These are phyloP conservation scores for Porites cylindrica DNA, from an alignment of 92 coral and sea anemone species.

Conservation along the genomic window DNA sequence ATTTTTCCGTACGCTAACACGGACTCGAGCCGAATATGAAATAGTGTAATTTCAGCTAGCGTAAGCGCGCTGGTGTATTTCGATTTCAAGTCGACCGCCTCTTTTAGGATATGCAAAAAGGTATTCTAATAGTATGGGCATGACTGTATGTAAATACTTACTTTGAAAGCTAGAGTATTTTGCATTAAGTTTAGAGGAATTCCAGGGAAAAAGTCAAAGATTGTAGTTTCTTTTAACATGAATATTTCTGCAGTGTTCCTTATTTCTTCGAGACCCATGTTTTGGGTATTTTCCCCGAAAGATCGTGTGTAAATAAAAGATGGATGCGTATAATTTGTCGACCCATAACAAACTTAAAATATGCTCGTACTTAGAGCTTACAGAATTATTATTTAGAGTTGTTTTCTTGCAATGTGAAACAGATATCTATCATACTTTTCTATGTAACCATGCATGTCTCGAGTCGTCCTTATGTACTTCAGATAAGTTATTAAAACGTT, in stretches of 20 bases:
- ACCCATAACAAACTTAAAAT: constrained; percentile 21
- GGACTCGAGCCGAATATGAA: constrained; percentile 38
- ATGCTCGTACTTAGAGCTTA: constrained; percentile 44
- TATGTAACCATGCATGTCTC: constrained; percentile 63
- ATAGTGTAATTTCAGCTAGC: constrained; percentile 50
- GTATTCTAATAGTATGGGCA: constrained; percentile 58
- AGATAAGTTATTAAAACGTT: constrained; percentile 83
- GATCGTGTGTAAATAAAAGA: constrained; percentile 68
- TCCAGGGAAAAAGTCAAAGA: constrained; percentile 46
- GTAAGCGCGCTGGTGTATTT: constrained; percentile 42
- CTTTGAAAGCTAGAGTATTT: constrained; percentile 42
- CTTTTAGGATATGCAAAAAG: constrained; percentile 52
- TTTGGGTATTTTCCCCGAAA: constrained; percentile 51
- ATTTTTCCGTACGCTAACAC: constrained; percentile 37
- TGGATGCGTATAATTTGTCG: constrained; percentile 43
- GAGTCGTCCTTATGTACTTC: constrained; percentile 58
- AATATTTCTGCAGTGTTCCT: constrained; percentile 11
- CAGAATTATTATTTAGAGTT: constrained; percentile 43
- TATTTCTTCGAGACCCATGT: constrained; percentile 45
- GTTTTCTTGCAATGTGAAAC: constrained; percentile 58
- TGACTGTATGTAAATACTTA: constrained; percentile 57
- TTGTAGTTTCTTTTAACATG: constrained; percentile 45
- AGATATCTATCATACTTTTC: constrained; percentile 72
- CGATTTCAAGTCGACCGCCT: constrained; percentile 60
- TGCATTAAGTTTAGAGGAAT: constrained; percentile 53